These are phyloP conservation scores for Frieseomelitta varia DNA, from an alignment of 1,140 invertebrate species.

Conservation along the genomic window DNA sequence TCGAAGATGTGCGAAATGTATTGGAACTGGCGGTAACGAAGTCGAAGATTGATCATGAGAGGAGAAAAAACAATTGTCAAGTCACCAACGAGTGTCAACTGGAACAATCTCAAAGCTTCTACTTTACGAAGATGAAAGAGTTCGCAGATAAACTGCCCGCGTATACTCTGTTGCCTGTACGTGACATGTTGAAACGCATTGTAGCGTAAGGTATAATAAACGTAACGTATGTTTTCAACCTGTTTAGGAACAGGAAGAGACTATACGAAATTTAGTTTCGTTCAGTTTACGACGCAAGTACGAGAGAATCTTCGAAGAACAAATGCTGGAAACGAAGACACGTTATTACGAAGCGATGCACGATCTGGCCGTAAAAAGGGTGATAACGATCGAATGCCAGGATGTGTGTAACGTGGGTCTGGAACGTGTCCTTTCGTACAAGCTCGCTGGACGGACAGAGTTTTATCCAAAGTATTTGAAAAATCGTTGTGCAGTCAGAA, in stretches of 20 bases:
- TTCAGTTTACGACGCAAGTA: constrained; percentile 76
- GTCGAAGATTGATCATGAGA: constrained; percentile 19
- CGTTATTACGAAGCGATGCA: constrained; percentile 82
- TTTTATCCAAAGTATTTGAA: constrained; percentile 83
- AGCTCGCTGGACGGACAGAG: constrained; percentile 84
- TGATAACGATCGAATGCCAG: constrained; percentile 79
- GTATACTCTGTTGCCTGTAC: constrained; percentile 64
- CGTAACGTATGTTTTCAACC: not conserved
- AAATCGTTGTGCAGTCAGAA: constrained; percentile 82
- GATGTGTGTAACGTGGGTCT: constrained; percentile 55
- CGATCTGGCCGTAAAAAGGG: constrained; percentile 79
- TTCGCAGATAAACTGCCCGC: constrained; percentile 62
- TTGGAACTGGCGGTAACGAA: constrained; percentile 5
- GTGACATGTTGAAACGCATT: not conserved
- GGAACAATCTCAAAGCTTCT: constrained; percentile 37
- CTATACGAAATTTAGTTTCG: constrained; percentile 80
- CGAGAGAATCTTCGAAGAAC: constrained; percentile 75
- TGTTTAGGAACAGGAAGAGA: constrained; percentile 79
- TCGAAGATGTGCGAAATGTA: constrained; percentile 2
- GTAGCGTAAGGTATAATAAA: not conserved
- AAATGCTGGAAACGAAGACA: constrained; percentile 80
- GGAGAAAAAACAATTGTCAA: not conserved
- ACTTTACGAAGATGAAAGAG: constrained; percentile 65
- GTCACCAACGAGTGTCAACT: constrained; percentile 44
- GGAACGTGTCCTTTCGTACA: constrained; percentile 77